Evolutionary conservation across 2,113 vertebrate species (phyloP), one percentile per base, ranked within the genome.

Genomic region (human (Homo sapiens)): DNA sequence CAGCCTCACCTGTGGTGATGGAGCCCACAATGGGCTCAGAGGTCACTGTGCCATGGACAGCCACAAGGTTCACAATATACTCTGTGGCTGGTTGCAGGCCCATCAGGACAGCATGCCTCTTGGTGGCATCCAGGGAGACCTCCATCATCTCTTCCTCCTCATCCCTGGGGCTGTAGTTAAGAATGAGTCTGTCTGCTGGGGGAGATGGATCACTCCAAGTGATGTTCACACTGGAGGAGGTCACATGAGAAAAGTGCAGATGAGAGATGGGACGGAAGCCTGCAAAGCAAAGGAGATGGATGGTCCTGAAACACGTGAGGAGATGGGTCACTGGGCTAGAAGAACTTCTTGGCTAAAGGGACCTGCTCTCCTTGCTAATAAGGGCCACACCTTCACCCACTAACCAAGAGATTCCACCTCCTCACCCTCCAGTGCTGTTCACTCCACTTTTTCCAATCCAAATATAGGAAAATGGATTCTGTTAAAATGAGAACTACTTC

Each of bases 201-300:
- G 99, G 99, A 7, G 99, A 99, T 0, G 99, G 99, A 80, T 99
- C 99, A 8, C 99, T 99, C 99, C 99, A 99, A 0, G 99, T 99
- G 98, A 99, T 99, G 2, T 98, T 99, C 97, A 99, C 98, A 0
- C 99, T 99, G 98, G 99, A 99, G 93, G 99, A 99, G 0, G 99
- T 99, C 98, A 99, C 98, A 23, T 99, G 99, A 83, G 99, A 99
- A 98, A 99, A 99, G 98, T 99, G 99, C 97, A 99, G 99, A 97
- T 99, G 99, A 0, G 99, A 99, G 97, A 99, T 99, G 70, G 99
- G 99, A 73, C 99, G 99, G 98, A 99, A 99, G 82, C 99, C 99
- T 99, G 99, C 43, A 98, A 98, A 73, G 68, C 18, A 94, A 90
- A 98, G 94, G 97, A 94, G 50, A 73, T 12, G 35, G 45, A 48